These are phyloP conservation scores for Chaitophorus viminalis DNA, from an alignment of 2,888 invertebrate species.

Conservation along the genomic window DNA sequence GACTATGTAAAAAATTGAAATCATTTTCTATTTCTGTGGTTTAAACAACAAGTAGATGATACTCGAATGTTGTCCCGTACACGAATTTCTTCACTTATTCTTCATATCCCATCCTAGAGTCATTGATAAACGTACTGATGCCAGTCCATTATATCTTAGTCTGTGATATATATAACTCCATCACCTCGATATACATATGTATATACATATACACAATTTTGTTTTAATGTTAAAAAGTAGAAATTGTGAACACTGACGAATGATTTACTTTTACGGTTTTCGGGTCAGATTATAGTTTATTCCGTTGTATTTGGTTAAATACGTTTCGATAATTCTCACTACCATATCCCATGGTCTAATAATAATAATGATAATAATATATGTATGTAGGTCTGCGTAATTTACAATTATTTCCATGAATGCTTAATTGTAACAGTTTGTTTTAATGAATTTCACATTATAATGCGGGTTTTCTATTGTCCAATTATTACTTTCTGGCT, in stretches of 20 bases:
- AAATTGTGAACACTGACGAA: not conserved
- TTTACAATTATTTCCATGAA: not conserved
- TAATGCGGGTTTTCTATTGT: conserved; percentile 19
- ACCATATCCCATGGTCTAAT: not conserved
- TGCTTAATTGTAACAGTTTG: not conserved
- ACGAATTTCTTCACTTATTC: too few species aligned
- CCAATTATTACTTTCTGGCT: not conserved
- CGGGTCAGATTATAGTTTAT: not conserved
- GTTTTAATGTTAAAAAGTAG: not conserved
- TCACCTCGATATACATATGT: too few species aligned
- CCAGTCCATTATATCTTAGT: too few species aligned
- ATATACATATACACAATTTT: too few species aligned
- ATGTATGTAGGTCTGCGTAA: not conserved
- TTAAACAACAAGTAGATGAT: too few species aligned
- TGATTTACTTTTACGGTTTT: not conserved
- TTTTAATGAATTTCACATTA: conserved; percentile 27
- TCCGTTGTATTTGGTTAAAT: not conserved
- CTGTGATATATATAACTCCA: too few species aligned
- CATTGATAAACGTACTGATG: too few species aligned
- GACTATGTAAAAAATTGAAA: too few species aligned
- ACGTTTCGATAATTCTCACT: not conserved
- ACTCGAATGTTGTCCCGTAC: too few species aligned
- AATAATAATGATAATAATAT: too few species aligned
- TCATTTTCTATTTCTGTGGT: too few species aligned
- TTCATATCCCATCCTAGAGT: too few species aligned